A percentile compares a stretch with the other conserved stretches of the same genome.
These are phyloP conservation scores for Erithacus rubecula DNA, from an alignment of 2,797 vertebrate genomes.

Conservation along the genomic window DNA sequence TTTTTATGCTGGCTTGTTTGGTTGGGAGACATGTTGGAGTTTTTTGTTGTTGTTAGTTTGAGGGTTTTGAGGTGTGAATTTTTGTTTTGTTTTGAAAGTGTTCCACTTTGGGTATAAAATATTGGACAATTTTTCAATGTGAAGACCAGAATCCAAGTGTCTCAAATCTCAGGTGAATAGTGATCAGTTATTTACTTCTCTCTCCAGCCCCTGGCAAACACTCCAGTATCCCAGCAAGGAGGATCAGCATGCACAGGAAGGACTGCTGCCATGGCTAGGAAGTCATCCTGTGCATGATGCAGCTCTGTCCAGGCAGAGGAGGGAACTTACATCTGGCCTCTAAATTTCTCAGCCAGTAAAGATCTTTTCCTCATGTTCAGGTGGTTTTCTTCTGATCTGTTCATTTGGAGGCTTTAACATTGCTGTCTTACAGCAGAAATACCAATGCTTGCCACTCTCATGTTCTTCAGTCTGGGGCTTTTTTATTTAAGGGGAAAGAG, in stretches of 20 bases:
- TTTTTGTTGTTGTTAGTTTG: background rate
- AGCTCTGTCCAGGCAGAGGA: background rate
- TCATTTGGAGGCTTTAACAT: background rate
- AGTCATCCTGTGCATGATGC: background rate
- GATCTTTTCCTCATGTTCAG: background rate
- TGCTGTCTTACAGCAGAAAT: too few relatives aligned
- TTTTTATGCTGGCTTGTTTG: too few relatives aligned
- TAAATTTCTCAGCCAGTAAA: background rate
- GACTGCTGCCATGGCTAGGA: background rate
- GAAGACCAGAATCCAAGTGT: background rate
- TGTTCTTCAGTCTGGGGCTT: too few relatives aligned
- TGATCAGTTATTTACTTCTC: background rate
- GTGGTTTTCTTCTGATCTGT: background rate
- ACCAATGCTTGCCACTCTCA: too few relatives aligned
- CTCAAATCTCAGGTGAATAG: background rate
- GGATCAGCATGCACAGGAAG: background rate
- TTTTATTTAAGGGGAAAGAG: too few relatives aligned
- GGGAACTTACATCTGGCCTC: background rate
- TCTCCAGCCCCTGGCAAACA: background rate
- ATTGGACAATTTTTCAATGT: background rate
- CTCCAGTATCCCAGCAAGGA: background rate
- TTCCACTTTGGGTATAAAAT: background rate
- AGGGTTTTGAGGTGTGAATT: fast-evolving
- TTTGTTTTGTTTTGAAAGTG: too few relatives aligned
- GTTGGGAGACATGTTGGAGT: background rate